Evolutionary conservation across 2,113 vertebrate species (phyloP).

Genomic region (Oreochromis tanganicae): DNA sequence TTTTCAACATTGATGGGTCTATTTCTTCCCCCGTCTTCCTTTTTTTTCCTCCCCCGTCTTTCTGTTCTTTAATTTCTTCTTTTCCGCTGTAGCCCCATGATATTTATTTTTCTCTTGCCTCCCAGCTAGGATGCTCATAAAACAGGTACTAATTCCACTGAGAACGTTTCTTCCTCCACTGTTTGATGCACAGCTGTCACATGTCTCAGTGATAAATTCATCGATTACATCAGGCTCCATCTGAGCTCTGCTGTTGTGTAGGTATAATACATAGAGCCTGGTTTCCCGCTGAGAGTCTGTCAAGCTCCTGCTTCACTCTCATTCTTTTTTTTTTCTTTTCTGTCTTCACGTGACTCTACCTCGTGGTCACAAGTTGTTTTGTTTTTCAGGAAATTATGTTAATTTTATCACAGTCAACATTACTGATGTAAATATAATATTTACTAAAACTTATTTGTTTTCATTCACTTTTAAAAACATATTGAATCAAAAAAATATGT

Average conservation of each 20-base stretch:
- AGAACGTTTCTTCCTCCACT: not conserved
- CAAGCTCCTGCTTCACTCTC: not conserved
- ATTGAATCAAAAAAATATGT: not conserved
- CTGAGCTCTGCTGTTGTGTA: not conserved
- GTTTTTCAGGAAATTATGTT: not conserved
- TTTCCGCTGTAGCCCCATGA: not conserved
- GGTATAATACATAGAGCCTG: not conserved
- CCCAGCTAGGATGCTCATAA: not conserved
- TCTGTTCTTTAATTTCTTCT: not conserved
- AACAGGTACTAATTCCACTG: not conserved
- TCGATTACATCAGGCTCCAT: conserved; percentile 21
- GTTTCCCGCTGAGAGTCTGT: not conserved
- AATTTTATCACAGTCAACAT: not conserved
- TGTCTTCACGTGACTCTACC: not conserved
- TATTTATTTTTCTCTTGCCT: not conserved
- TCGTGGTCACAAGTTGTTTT: not conserved
- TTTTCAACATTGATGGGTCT: not conserved
- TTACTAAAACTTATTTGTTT: fast-evolving
- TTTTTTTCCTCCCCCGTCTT: fast-evolving
- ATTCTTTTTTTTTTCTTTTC: not conserved
- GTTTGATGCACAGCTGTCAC: conserved; percentile 13
- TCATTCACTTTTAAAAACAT: not conserved
- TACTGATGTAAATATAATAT: not conserved
- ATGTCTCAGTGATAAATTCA: not conserved
- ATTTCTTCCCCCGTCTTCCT: not conserved